phyloP scores from a whole-genome alignment of 1,140 invertebrate species.

The Sweltsa coloradensis region DNA sequence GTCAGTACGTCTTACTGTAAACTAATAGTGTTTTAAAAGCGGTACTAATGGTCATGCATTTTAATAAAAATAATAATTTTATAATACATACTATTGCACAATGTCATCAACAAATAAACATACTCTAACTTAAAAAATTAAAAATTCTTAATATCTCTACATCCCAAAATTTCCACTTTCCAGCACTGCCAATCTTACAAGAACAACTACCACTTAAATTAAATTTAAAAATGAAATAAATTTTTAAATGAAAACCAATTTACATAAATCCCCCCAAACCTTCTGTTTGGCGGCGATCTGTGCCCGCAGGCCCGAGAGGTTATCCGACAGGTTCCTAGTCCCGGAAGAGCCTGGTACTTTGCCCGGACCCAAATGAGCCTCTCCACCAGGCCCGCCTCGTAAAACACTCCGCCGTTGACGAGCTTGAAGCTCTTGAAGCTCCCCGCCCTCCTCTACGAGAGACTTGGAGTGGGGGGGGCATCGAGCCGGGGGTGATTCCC shows the following conservation, averaged over 20 bases:
- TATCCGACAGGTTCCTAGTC: conserved; percentile 79
- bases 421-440: conserved; percentile 90
- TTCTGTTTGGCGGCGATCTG: conserved; percentile 97
- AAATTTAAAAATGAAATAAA: not conserved
- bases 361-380: conserved; percentile 64
- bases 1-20: no score
- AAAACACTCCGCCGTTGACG: conserved; percentile 64
- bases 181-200: no score
- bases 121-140: no score
- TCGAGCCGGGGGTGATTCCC: conserved; percentile 94
- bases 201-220: no score
- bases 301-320: conserved; percentile 90
- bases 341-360: conserved; percentile 58
- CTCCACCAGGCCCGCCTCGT: conserved; percentile 61
- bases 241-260: not conserved
- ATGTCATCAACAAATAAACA: no score
- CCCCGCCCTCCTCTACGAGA: conserved; percentile 80
- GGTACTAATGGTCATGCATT: no score
- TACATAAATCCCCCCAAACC: conserved; percentile 29
- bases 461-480: conserved; percentile 92
- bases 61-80: no score
- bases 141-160: no score
- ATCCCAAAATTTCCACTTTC: no score
- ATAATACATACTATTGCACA: no score
- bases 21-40: no score